Percentiles rank a stretch among this genome's conserved stretches.
Conservation (phyloP, 2,888 invertebrate species). For the Cantharis rufa region DNA sequence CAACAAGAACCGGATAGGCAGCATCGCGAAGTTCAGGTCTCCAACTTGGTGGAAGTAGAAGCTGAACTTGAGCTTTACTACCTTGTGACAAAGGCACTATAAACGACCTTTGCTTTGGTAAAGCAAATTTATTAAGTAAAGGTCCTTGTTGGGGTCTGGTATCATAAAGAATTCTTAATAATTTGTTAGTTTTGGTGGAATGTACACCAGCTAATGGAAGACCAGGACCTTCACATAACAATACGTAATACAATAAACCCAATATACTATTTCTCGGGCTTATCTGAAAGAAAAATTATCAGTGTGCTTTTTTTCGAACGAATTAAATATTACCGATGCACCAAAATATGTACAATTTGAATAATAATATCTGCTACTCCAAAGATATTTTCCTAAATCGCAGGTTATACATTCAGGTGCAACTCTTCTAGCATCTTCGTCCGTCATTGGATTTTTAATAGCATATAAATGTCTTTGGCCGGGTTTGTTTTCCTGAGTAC, state of each 20-base stretch:
- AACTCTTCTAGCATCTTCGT: slow-evolving; percentile 67
- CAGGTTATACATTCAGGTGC: slow-evolving; percentile 88
- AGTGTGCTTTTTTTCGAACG: slow-evolving; percentile 5
- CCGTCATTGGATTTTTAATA: slow-evolving; percentile 74
- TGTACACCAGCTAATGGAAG: slow-evolving; percentile 84
- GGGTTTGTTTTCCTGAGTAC: slow-evolving; percentile 80
- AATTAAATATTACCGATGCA: slow-evolving; percentile 68
- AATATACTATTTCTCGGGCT: slow-evolving; percentile 47
- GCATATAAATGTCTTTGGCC: slow-evolving; percentile 89
- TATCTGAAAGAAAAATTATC: slow-evolving; percentile 40
- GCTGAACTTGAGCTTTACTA: slow-evolving; percentile 83
- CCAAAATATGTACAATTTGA: slow-evolving; percentile 86
- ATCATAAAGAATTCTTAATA: slow-evolving; percentile 78
- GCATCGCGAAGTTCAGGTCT: slow-evolving; percentile 83
- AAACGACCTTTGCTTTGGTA: slow-evolving; percentile 81
- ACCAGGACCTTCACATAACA: slow-evolving; percentile 91
- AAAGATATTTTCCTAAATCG: slow-evolving; percentile 72
- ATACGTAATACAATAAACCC: slow-evolving; percentile 65
- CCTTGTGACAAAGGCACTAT: slow-evolving; percentile 87
- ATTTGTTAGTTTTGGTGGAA: slow-evolving; percentile 73
- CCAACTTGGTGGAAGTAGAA: slow-evolving; percentile 87
- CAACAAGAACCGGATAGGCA: slow-evolving; percentile 85
- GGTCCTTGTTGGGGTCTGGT: slow-evolving; percentile 71
- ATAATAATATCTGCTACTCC: slow-evolving; percentile 80
- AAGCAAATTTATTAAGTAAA: slow-evolving; percentile 74